Percentiles rank a stretch among this genome's conserved stretches.
Conservation (phyloP, 2,888 invertebrate genomes). For the Andrena camellia region DNA sequence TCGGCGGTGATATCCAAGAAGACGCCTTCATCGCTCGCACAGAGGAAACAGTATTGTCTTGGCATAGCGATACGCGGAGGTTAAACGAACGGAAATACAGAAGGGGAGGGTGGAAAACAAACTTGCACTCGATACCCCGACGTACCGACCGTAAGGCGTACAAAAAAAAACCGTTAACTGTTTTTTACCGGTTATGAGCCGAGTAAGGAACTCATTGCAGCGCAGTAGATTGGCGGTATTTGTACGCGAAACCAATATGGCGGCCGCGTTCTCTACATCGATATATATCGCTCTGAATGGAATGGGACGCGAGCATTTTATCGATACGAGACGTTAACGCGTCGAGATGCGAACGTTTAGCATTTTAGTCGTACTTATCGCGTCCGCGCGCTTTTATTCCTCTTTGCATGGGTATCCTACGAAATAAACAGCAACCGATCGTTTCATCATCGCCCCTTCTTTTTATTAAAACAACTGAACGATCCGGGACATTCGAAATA, state of each 20-base stretch:
- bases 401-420: not conserved
- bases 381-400: not conserved
- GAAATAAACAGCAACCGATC: not conserved
- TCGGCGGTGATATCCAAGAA: constrained; percentile 78
- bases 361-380: too few species aligned
- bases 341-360: not conserved
- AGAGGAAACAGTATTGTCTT: constrained; percentile 78
- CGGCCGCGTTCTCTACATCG: constrained; percentile 27
- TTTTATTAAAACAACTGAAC: constrained; percentile 42
- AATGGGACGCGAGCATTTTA: not conserved
- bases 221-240: constrained; percentile 62
- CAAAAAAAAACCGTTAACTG: not conserved
- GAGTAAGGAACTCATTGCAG: constrained; percentile 10
- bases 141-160: too few species aligned
- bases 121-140: not conserved
- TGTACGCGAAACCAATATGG: constrained; percentile 39
- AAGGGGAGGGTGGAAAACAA: not conserved
- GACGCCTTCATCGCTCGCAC: constrained; percentile 82
- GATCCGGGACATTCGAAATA: constrained; percentile 20
- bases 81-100: constrained; percentile 8
- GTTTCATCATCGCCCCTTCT: not conserved
- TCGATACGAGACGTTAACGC: not conserved
- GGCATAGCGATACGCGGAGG: constrained; percentile 68
- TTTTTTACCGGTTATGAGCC: not conserved
- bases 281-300: not conserved